These are phyloP conservation scores for Enteromius viviparus DNA, from an alignment of 2,797 vertebrate species.

Conservation along the genomic window DNA sequence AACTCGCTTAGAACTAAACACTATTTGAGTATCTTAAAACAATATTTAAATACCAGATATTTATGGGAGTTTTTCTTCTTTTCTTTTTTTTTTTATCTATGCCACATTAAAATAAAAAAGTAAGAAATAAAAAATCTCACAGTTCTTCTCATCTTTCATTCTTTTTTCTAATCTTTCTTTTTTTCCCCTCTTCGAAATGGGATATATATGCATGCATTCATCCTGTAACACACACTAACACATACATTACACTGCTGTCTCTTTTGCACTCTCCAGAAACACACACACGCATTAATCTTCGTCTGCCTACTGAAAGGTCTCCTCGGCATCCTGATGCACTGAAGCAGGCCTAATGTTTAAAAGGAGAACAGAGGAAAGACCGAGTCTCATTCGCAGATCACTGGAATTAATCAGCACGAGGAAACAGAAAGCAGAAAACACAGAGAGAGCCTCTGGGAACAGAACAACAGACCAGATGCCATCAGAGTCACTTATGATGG, in stretches of 20 bases:
- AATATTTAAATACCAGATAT: neutral
- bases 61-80: neutral
- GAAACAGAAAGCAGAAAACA: slow-evolving; percentile 53
- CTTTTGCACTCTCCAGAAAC: slow-evolving; percentile 43
- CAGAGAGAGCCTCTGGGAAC: slow-evolving; percentile 44
- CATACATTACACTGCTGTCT: slow-evolving; percentile 41
- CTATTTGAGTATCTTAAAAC: neutral
- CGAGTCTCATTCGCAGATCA: slow-evolving; percentile 7
- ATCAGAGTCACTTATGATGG: slow-evolving; percentile 37
- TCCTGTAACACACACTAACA: slow-evolving; percentile 19
- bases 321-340: slow-evolving; percentile 33
- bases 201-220: slow-evolving; percentile 2
- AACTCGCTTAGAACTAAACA: neutral
- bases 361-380: slow-evolving; percentile 28
- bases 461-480: slow-evolving; percentile 47
- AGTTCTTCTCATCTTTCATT: neutral
- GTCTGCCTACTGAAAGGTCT: slow-evolving; percentile 33
- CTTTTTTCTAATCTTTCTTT: neutral
- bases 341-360: slow-evolving; percentile 29
- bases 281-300: slow-evolving; percentile 35
- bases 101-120: neutral
- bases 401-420: slow-evolving; percentile 44
- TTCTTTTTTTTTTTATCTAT: neutral
- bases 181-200: neutral
- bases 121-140: too few relatives aligned